Evolutionary conservation across 2,797 vertebrate genomes (phyloP).

Genomic region (Leptatherina wallacei): DNA sequence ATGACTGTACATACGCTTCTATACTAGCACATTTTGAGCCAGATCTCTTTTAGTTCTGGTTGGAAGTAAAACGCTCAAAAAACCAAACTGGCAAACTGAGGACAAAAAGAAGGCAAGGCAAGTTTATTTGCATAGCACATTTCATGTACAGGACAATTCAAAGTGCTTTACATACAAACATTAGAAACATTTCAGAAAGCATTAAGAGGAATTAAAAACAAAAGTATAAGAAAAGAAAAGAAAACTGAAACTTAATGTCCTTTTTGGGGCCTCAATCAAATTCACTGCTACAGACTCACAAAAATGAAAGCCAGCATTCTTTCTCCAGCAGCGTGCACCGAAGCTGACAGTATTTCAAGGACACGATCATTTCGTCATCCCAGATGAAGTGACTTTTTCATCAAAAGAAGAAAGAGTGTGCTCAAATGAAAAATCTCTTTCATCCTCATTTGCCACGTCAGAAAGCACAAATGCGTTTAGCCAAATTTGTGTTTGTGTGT

Average conservation of each 20-base stretch:
- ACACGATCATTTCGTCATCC: constrained; percentile 21
- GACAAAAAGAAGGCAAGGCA: constrained; percentile 33
- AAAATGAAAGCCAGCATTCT: constrained; percentile 10
- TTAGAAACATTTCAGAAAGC: too few relatives aligned
- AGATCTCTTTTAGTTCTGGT: constrained; percentile 43
- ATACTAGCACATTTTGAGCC: constrained; percentile 15
- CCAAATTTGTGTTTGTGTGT: constrained; percentile 33
- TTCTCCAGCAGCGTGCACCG: constrained; percentile 5
- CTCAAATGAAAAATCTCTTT: constrained; percentile 51
- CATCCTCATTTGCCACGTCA: constrained; percentile 59
- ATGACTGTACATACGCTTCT: neutral
- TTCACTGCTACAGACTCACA: constrained; percentile 8
- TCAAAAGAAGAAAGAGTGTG: constrained; percentile 8
- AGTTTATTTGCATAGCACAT: too few relatives aligned
- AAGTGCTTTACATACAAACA: too few relatives aligned
- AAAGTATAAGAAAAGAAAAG: neutral
- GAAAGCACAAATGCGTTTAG: constrained; percentile 59
- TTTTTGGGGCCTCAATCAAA: constrained; percentile 36
- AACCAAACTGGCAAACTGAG: neutral
- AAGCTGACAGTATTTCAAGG: constrained; percentile 27
- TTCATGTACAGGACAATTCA: too few relatives aligned
- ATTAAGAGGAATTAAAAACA: too few relatives aligned
- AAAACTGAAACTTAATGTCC: constrained; percentile 48
- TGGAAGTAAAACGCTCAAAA: constrained; percentile 22
- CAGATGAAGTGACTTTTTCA: constrained; percentile 39